Evolutionary conservation across 2,113 vertebrate species (phyloP).

Genomic region (Ochotona curzoniae): DNA sequence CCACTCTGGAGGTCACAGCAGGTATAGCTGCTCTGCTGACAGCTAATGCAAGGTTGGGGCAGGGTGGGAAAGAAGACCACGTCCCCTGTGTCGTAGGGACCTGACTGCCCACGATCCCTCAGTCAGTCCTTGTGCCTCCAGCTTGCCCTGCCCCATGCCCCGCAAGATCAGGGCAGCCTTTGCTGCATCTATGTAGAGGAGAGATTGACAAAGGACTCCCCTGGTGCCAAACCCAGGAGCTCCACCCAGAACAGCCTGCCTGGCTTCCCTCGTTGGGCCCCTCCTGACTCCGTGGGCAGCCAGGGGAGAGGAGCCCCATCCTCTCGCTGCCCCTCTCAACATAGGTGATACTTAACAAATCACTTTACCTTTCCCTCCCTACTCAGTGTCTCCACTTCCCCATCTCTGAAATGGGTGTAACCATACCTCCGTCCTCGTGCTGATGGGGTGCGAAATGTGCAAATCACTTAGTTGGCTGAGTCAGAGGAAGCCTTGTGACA

Average conservation of each 20-base stretch:
- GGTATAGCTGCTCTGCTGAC: background rate
- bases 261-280: background rate
- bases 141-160: background rate
- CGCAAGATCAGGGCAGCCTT: background rate
- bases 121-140: background rate
- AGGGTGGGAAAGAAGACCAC: background rate
- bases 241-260: background rate
- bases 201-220: rapidly evolving
- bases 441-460: background rate
- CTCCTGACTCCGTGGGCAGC: background rate
- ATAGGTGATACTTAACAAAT: background rate
- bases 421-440: background rate
- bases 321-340: background rate
- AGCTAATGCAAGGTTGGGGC: background rate
- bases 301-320: background rate
- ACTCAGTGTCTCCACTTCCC: background rate
- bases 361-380: background rate
- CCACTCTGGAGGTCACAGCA: background rate
- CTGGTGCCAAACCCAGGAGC: too few species aligned
- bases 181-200: rapidly evolving
- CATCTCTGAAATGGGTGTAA: background rate
- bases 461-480: background rate
- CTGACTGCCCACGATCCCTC: background rate
- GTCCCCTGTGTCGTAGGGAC: background rate
- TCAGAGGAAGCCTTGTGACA: background rate